Evolutionary conservation across 2,113 vertebrate species (phyloP), one percentile per base, ranked within the genome.

Genomic region (Colossoma macropomum): DNA sequence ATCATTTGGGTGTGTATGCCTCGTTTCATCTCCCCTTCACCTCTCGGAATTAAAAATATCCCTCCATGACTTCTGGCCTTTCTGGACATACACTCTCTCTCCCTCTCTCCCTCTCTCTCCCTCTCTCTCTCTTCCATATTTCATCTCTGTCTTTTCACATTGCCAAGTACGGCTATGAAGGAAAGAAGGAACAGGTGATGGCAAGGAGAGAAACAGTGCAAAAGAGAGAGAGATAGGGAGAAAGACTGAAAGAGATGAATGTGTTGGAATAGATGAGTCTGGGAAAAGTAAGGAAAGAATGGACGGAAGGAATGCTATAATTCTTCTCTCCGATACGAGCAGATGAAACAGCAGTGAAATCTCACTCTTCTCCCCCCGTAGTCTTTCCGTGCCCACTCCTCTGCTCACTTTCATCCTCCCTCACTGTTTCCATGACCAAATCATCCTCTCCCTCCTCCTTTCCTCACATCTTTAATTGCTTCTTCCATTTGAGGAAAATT

Each of bases 21-120:
- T 50, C 8, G 48, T 70, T 30, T 30, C 72, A 34, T 6, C 11
- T n/a, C 50, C 1, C 17, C 27, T 25, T 25, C 17, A 4, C 16
- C 28, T 45, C 59, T 81, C 41, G 54, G 41, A 74, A 72, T 21
- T 70, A 83, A 48, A 77, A 83, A 77, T 83, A 83, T 56, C 13
- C 19, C 52, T 12, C 0, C 7, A 10, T 60, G 50, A 83, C 81
- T 75, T 83, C 52, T 83, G 66, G 7, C 81, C 11, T 83, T 77
- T 77, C 65, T 48, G 34, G 5, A 56, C 32, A 62, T 30, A 70
- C 4, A 34, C 23, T 7, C 21, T 21, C 10, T 23, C 34, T 62
- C 60, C 5, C 21, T 34, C 41, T 50, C 25, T 74, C 7, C 30
- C 48, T 56, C 15, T 4, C 38, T 41, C 38, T 4, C 38, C 10